Conservation (phyloP, 2,797 vertebrate genomes). For the Enteromius thamalakanensis region DNA sequence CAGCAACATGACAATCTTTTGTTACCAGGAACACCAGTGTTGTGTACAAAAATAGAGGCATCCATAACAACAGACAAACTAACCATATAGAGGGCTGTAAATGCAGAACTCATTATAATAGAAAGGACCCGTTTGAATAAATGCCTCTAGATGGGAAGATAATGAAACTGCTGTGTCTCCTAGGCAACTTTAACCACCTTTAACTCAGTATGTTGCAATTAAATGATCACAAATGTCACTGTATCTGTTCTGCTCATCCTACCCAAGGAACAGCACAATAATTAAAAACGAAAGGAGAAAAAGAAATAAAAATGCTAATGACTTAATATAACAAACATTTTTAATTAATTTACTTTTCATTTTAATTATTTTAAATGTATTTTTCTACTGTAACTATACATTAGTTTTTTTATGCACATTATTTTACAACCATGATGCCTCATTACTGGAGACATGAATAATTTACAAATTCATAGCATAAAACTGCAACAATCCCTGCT, state of each 20-base stretch:
- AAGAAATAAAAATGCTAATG: neutral
- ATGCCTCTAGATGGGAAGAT: slow-evolving; percentile 39
- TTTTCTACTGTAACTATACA: neutral
- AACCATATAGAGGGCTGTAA: neutral
- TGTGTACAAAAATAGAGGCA: slow-evolving; percentile 11
- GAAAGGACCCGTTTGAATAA: slow-evolving; percentile 28
- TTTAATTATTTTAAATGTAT: no score
- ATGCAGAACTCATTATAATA: slow-evolving; percentile 7
- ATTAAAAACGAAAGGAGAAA: neutral
- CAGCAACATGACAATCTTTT: slow-evolving; percentile 3
- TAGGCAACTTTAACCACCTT: slow-evolving; percentile 38
- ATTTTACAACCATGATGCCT: neutral
- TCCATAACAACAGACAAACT: slow-evolving; percentile 2
- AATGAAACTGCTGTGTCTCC: slow-evolving; percentile 38
- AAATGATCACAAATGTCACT: slow-evolving; percentile 28
- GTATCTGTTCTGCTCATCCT: neutral
- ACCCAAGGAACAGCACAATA: neutral
- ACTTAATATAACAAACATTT: neutral
- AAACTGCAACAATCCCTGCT: neutral
- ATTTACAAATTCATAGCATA: neutral
- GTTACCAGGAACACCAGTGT: neutral
- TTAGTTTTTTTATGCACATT: neutral
- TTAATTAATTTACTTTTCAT: neutral
- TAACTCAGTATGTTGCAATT: slow-evolving; percentile 10
- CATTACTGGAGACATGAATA: neutral